phyloP scores from a whole-genome alignment of 2,797 vertebrate genomes.

The Coranthus polyacanthus region DNA sequence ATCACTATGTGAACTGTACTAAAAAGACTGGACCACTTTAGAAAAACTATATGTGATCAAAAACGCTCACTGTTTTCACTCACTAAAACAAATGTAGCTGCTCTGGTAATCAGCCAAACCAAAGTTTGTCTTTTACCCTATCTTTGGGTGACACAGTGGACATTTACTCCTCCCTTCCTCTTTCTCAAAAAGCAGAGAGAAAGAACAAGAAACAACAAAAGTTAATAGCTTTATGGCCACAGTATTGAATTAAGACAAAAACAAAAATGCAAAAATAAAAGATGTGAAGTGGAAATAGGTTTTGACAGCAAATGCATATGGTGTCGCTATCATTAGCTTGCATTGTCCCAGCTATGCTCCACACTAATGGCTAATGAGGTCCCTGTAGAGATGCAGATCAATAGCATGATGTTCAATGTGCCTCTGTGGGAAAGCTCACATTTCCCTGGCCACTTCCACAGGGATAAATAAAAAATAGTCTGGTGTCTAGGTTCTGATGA shows the following conservation, averaged over 20 bases:
- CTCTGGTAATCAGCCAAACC: too few relatives aligned
- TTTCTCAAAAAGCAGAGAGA: constrained; percentile 1
- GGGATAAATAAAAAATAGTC: constrained; percentile 34
- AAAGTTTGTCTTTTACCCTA: too few relatives aligned
- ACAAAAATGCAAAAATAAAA: constrained; percentile 36
- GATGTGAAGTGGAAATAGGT: not conserved
- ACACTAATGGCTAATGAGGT: constrained; percentile 52
- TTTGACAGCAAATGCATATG: constrained; percentile 38
- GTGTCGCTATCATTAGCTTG: constrained; percentile 7
- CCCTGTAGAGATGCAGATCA: constrained; percentile 56
- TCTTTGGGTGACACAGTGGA: too few relatives aligned
- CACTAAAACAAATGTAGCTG: too few relatives aligned
- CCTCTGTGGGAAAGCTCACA: constrained; percentile 34
- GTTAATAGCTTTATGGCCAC: not conserved
- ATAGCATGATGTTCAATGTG: constrained; percentile 42
- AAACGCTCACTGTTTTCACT: too few relatives aligned
- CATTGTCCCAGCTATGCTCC: constrained; percentile 11
- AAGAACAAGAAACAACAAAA: constrained; percentile 13
- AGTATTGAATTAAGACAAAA: constrained; percentile 22
- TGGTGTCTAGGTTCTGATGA: constrained; percentile 11
- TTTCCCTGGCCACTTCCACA: constrained; percentile 33
- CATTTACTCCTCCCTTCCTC: constrained; percentile 10
- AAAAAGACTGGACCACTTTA: too few relatives aligned
- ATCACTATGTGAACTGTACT: too few relatives aligned
- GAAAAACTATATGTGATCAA: too few relatives aligned